Conservation (phyloP, 1,140 invertebrate species). For the Anastrepha ludens region DNA sequence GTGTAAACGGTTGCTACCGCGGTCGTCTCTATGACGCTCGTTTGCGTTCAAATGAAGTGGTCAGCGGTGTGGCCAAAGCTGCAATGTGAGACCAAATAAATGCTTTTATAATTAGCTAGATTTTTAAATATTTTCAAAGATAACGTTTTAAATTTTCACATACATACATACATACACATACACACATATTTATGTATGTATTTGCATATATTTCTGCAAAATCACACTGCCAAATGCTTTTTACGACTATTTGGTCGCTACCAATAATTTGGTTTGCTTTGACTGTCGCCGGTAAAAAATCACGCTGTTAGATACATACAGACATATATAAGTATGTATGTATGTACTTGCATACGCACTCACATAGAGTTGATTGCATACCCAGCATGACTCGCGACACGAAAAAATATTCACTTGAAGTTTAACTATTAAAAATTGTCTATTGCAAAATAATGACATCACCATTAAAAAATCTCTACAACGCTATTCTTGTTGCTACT, state of each 20-base stretch:
- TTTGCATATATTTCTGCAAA: neutral
- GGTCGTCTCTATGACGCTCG: neutral
- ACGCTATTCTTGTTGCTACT: neutral
- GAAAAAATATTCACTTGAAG: neutral
- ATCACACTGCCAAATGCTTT: neutral
- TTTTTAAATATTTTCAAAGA: neutral
- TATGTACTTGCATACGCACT: neutral
- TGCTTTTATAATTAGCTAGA: conserved; percentile 14
- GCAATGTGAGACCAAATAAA: neutral
- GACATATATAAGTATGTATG: neutral
- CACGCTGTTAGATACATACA: neutral
- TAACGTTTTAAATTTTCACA: neutral
- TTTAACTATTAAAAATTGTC: neutral
- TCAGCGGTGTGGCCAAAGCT: neutral
- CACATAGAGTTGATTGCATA: too few relatives aligned
- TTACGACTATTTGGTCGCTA: conserved; percentile 5
- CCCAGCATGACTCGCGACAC: neutral
- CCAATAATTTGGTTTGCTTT: neutral
- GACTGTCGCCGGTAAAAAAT: neutral
- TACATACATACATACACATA: neutral
- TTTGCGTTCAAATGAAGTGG: neutral
- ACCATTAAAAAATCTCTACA: conserved; percentile 53
- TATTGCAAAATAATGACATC: conserved; percentile 55
- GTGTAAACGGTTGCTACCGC: neutral
- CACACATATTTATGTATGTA: neutral